These are phyloP conservation scores for Psilanteris sp. DNA, from an alignment of 1,140 invertebrate genomes.

Conservation along the genomic window DNA sequence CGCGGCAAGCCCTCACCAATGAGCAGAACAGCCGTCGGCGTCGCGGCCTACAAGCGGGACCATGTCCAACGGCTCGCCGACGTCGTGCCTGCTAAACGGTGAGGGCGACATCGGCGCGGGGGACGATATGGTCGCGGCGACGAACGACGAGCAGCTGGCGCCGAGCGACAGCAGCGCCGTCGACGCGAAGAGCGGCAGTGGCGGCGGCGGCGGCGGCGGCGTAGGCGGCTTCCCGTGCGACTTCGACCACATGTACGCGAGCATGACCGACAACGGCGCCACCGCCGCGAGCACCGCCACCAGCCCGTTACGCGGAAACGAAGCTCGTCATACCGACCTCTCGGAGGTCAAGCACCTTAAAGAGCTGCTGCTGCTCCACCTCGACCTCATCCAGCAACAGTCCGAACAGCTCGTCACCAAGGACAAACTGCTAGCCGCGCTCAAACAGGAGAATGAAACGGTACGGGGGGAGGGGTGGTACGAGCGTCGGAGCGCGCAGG, in stretches of 20 bases:
- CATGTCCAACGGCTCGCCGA: conserved; percentile 56
- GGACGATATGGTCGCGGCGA: conserved; percentile 78
- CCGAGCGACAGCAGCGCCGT: conserved; percentile 72
- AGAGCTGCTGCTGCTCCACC: conserved; percentile 85
- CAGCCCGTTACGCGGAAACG: conserved; percentile 73
- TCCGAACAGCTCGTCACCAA: conserved; percentile 85
- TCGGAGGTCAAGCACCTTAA: conserved; percentile 83
- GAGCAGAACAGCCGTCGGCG: conserved; percentile 36
- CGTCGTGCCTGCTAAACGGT: conserved; percentile 58
- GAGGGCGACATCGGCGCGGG: conserved; percentile 47
- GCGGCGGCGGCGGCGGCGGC: conserved; percentile 62
- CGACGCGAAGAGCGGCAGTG: conserved; percentile 37
- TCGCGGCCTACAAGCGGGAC: conserved; percentile 42
- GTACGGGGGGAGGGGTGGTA: conserved; percentile 70
- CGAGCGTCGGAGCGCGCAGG: not conserved
- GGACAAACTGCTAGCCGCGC: conserved; percentile 82
- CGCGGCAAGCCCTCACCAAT: conserved; percentile 42
- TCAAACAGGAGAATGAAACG: conserved; percentile 85
- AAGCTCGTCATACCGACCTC: conserved; percentile 78
- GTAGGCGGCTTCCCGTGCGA: conserved; percentile 78
- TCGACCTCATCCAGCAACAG: conserved; percentile 87
- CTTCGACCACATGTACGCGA: conserved; percentile 82
- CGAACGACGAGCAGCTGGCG: conserved; percentile 78
- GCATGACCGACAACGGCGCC: conserved; percentile 76
- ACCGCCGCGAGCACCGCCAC: conserved; percentile 69